Evolutionary conservation across 2,888 invertebrate genomes (phyloP), one percentile per base, ranked within the genome.

Genomic region (Bruchidius siliquastri): DNA sequence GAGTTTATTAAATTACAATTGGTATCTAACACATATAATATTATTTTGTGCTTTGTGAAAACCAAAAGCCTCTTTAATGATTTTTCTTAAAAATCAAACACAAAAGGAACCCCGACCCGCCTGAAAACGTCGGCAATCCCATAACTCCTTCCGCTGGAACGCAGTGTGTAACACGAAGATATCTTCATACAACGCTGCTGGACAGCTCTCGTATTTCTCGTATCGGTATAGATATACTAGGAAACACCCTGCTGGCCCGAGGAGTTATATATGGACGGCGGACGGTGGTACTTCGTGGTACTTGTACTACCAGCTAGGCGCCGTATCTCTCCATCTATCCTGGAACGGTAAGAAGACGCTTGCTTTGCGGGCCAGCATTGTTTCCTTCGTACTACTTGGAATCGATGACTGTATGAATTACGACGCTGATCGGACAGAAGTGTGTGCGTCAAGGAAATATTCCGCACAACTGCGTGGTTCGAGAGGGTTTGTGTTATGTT

Each of bases 171-270:
- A 85, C 85, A 84, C 81, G 83, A 82, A 84, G 84, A 86, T 86
- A 84, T 86, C 86, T 86, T 86, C 84, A 86, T 86, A 85, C 84
- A 84, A 84, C 84, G 83, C 83, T 77, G 79, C 82, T 77, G 81
- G 84, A 85, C 85, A 84, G 84, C 82, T 84, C 85, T 85, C 86
- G 86, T 86, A 86, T 84, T 85, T 86, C 85, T 86, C 85, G 84
- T 84, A 85, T 85, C 85, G 83, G 84, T 49, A 49, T 49, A 49
- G 49, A 49, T 49, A 49, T 85, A 85, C 84, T 83, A 82, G 84
- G 86, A 86, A 85, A 85, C 85, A 85, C 85, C 86, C 86, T 85
- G 86, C 85, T 85, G 85, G 77, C 83, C 79, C 75, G 79, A 80
- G 76, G 85, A 84, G 85, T 86, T 85, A 86, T 86, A 86, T 85